Conservation (phyloP, 2,113 vertebrate species). For the Climacteris rufus region DNA sequence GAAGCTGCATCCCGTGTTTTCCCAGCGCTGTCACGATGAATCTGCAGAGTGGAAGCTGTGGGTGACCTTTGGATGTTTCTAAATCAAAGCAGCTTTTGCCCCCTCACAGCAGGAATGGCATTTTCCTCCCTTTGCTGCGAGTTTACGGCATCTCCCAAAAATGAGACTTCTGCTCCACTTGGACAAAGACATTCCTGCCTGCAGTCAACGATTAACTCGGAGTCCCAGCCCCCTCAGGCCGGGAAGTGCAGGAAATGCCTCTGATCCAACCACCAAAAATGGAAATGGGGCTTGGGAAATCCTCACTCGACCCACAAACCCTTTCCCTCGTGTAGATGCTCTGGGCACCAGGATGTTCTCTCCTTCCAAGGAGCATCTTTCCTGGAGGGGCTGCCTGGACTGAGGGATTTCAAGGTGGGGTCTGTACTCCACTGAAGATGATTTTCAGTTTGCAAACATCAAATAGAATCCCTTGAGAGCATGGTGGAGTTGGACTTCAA, state of each 20-base stretch:
- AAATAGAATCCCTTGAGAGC: not conserved
- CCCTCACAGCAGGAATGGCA: accelerated
- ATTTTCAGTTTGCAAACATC: not conserved
- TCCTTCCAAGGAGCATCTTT: accelerated
- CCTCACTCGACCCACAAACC: accelerated
- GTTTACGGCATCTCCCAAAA: not conserved
- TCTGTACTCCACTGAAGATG: accelerated
- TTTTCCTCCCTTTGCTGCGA: not conserved
- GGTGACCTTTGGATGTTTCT: not conserved
- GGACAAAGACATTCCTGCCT: not conserved
- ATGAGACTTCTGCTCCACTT: constrained; percentile 3
- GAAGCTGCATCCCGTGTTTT: accelerated
- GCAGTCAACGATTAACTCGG: not conserved
- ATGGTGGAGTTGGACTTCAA: accelerated
- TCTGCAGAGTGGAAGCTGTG: not conserved
- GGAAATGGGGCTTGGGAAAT: accelerated
- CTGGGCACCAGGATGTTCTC: accelerated
- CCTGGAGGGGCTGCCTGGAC: accelerated
- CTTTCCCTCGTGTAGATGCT: accelerated
- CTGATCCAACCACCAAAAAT: not conserved
- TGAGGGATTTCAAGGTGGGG: accelerated
- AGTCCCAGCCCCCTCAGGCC: not conserved
- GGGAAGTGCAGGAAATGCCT: not conserved
- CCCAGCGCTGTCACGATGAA: accelerated
- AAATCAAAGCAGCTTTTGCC: not conserved